phyloP scores from a whole-genome alignment of 2,888 invertebrate genomes.

The Oxytorus armatus region DNA sequence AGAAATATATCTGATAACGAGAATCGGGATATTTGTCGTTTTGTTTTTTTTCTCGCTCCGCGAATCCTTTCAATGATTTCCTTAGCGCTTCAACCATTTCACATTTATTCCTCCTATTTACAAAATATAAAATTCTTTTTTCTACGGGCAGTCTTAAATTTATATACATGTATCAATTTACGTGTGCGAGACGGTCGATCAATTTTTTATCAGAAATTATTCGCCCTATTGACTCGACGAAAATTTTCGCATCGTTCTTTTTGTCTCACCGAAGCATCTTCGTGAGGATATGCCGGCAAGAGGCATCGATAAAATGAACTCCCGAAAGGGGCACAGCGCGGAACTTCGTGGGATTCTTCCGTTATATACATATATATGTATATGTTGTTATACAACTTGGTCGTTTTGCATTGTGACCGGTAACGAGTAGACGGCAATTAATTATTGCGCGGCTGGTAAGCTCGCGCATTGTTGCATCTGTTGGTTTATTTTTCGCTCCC shows the following conservation, averaged over 20 bases:
- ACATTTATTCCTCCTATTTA: slow-evolving; percentile 46
- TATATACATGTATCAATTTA: slow-evolving; percentile 39
- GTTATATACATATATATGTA: slow-evolving; percentile 28
- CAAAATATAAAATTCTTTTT: too few relatives aligned
- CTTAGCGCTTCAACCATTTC: too few relatives aligned
- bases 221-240: too few relatives aligned
- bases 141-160: slow-evolving; percentile 27
- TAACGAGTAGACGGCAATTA: slow-evolving; percentile 78
- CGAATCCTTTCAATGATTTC: not conserved
- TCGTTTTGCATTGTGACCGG: slow-evolving; percentile 76
- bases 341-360: slow-evolving; percentile 64
- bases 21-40: slow-evolving; percentile 11
- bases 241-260: too few relatives aligned
- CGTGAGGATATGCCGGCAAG: slow-evolving; percentile 44
- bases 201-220: slow-evolving; percentile 43
- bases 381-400: slow-evolving; percentile 38
- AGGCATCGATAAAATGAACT: slow-evolving; percentile 55
- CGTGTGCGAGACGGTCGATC: slow-evolving; percentile 31
- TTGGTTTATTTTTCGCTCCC: slow-evolving; percentile 65
- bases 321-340: slow-evolving; percentile 50
- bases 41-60: slow-evolving; percentile 18
- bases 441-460: slow-evolving; percentile 80
- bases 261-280: too few relatives aligned
- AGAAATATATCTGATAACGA: slow-evolving; percentile 52
- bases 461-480: slow-evolving; percentile 78